These are phyloP conservation scores for Lanistes nyassanus DNA, from an alignment of 1,140 invertebrate species.

Conservation along the genomic window DNA sequence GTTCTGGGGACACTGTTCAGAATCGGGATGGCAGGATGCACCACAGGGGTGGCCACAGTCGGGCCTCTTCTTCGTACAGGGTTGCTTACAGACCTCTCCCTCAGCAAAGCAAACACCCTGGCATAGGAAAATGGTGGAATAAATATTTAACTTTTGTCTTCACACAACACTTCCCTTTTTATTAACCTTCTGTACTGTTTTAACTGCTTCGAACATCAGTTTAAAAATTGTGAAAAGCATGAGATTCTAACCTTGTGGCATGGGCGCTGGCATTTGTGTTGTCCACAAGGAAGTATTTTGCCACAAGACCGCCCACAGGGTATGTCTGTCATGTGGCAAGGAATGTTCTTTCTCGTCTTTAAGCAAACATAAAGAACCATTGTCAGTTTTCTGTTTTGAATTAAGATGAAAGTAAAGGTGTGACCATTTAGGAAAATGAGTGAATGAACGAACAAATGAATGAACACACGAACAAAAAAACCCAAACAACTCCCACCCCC, in stretches of 20 bases:
- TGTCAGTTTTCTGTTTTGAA: too few species aligned
- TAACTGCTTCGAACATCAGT: too few species aligned
- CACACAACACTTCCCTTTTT: too few species aligned
- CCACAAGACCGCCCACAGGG: conserved; percentile 90
- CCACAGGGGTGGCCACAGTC: conserved; percentile 86
- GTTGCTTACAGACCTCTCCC: conserved; percentile 78
- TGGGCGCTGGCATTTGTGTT: conserved; percentile 80
- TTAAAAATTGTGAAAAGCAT: too few species aligned
- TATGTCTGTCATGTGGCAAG: conserved; percentile 87
- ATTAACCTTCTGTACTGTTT: too few species aligned
- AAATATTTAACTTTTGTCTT: too few species aligned
- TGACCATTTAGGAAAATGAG: too few species aligned
- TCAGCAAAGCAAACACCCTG: conserved; percentile 70
- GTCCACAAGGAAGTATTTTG: conserved; percentile 79
- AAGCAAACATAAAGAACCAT: not conserved
- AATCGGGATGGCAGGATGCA: conserved; percentile 79
- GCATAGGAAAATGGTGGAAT: conserved; percentile 6
- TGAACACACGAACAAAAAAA: too few species aligned
- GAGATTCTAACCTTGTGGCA: conserved; percentile 75
- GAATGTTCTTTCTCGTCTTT: conserved; percentile 83
- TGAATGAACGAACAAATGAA: too few species aligned
- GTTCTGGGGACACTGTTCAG: conserved; percentile 72
- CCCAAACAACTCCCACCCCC: too few species aligned
- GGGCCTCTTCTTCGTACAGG: conserved; percentile 76
- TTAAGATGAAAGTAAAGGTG: too few species aligned